Evolutionary conservation across 2,888 invertebrate genomes (phyloP).

Genomic region (Microctonus brassicae): DNA sequence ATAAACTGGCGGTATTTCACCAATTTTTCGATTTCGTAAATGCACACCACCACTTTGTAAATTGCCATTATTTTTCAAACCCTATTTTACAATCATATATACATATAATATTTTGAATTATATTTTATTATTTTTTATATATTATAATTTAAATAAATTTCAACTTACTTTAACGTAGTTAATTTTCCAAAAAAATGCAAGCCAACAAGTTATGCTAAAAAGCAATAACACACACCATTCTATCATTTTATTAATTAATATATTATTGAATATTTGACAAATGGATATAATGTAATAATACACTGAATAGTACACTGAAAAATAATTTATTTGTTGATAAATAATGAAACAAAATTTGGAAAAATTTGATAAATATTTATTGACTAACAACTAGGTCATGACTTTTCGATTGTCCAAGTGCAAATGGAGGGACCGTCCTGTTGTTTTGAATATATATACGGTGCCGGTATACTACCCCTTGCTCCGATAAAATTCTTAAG

Average conservation of each 20-base stretch:
- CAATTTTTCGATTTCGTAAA: constrained; percentile 71
- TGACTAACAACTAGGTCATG: too few species aligned
- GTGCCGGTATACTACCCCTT: too few species aligned
- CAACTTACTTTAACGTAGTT: constrained; percentile 61
- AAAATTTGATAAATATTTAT: too few species aligned
- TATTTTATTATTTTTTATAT: constrained; percentile 7
- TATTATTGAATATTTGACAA: too few species aligned
- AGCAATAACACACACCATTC: constrained; percentile 47
- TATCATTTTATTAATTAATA: constrained; percentile 44
- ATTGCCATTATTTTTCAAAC: neutral
- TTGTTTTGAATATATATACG: too few species aligned
- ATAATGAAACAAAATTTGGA: too few species aligned
- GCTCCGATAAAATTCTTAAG: too few species aligned
- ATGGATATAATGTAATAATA: too few species aligned
- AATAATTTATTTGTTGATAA: too few species aligned
- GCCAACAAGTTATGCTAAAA: constrained; percentile 51
- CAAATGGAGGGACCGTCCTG: too few species aligned
- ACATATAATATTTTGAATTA: neutral
- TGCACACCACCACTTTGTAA: neutral
- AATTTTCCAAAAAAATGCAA: constrained; percentile 60
- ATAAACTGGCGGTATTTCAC: constrained; percentile 83
- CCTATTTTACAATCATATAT: neutral
- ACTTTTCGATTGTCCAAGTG: too few species aligned
- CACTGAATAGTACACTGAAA: neutral
- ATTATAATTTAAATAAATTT: neutral